phyloP scores from a whole-genome alignment of 1,140 invertebrate genomes.

The Maconellicoccus hirsutus region DNA sequence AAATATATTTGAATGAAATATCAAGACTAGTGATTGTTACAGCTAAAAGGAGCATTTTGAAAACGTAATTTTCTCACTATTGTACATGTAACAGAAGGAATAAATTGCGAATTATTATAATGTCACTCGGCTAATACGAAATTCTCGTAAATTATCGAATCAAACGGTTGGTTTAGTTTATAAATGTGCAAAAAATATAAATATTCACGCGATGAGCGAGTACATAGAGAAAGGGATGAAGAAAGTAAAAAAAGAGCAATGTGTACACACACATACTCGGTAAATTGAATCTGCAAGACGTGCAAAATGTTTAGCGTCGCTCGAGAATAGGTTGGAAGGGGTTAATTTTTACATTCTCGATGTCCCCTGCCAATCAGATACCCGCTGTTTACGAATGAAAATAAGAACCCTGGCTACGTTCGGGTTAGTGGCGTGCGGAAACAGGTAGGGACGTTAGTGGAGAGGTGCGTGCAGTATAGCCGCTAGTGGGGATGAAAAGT shows the following conservation, averaged over 20 bases:
- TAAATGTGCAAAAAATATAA: no score
- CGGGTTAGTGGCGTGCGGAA: conserved; percentile 5
- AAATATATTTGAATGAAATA: no score
- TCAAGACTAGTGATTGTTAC: no score
- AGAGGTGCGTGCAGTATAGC: conserved; percentile 23
- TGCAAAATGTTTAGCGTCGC: conserved; percentile 3
- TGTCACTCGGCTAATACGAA: no score
- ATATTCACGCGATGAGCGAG: no score
- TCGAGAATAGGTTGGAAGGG: conserved; percentile 15
- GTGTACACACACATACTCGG: not conserved
- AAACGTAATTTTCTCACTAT: no score
- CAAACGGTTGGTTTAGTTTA: no score
- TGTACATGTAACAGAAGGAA: no score
- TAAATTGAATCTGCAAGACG: conserved; percentile 3
- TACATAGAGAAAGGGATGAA: not conserved
- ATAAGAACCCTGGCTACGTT: conserved; percentile 12
- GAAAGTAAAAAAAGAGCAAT: not conserved
- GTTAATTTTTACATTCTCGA: conserved; percentile 21
- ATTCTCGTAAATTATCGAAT: no score
- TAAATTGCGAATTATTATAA: no score
- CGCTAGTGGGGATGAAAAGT: conserved; percentile 9
- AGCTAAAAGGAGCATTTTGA: no score
- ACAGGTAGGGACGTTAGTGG: not conserved
- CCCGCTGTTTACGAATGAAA: conserved; percentile 19
- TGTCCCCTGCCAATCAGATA: conserved; percentile 20